Evolutionary conservation across 2,797 vertebrate species (phyloP).

Genomic region (Emys orbicularis): DNA sequence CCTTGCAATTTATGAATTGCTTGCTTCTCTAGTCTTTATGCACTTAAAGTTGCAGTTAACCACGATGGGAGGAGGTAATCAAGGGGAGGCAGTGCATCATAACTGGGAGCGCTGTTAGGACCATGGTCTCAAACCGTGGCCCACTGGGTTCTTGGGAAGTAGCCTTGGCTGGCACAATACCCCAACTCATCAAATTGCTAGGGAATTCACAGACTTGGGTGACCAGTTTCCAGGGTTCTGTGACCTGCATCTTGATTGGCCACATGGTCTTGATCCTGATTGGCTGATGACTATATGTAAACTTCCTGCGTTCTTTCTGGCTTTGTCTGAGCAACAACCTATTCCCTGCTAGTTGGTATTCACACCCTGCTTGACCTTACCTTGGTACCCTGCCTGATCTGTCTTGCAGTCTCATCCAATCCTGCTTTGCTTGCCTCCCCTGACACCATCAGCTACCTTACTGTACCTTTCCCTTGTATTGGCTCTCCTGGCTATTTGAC

Average conservation of each 20-base stretch:
- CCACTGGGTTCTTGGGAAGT: not conserved
- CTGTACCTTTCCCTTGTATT: not conserved
- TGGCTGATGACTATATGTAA: not conserved
- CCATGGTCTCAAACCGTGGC: not conserved
- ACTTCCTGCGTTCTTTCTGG: not conserved
- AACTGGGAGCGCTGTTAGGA: not conserved
- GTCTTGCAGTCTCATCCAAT: too few species aligned
- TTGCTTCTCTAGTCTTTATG: not conserved
- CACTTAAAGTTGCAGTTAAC: not conserved
- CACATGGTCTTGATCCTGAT: not conserved
- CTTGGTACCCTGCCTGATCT: not conserved
- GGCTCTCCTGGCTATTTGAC: not conserved
- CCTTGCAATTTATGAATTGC: not conserved
- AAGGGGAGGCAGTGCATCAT: not conserved
- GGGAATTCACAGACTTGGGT: not conserved
- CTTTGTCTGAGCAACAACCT: not conserved
- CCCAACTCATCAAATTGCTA: not conserved
- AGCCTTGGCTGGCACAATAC: not conserved
- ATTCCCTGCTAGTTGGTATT: not conserved
- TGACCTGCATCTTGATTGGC: not conserved
- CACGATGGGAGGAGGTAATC: not conserved
- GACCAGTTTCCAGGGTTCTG: not conserved
- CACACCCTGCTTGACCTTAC: not conserved
- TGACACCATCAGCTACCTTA: not conserved
- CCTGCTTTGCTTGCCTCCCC: too few species aligned